Base-by-base conservation (phyloP, 2,888 invertebrate species). In the Xestia sexstrigata region DNA sequence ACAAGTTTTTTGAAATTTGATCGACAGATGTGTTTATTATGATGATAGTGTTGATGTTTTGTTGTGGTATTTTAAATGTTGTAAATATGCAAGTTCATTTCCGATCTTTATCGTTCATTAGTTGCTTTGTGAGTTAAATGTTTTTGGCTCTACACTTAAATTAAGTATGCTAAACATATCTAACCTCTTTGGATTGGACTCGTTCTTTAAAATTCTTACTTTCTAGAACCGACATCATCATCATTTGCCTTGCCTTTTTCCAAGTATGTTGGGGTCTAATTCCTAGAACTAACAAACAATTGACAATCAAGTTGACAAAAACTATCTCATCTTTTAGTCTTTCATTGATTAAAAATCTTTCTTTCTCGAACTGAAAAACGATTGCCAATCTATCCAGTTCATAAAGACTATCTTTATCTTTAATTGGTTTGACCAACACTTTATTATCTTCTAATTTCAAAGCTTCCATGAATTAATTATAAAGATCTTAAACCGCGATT, bases 31-130 rank as follows among this genome's bases (percentile, higher is more conserved):
- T 47, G 58, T 63, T 66, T 77, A 45, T 70, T 70, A 49, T 66
- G 26, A 49, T 66, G 26, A 26, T 74, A 73, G 63, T 73, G 74
- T 62, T 73, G 70, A 67, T 78, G 67, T 75, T 82, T 67, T 72
- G n/a, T 72, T 77, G 52, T 67, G 62, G 52, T 70, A 47, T 79
- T 49, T 80, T 35, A 63, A 42, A 65, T 65, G 60, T 70, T 66
- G 23, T 2, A n/a, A 65, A 72, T 66, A 30, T 63, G 45, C 26
- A 68, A 35, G 45, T 74, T 74, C 52, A 79, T 80, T 68, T 58
- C n/a, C 3, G 35, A 83, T 78, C 42, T 62, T 45, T 70, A 77
- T 67, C 70, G 1, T 30, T 47, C 60, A 55, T 45, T 78, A 75
- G 35, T 75, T 15, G 49, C 11, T 76, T 47, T 76, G 35, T 69